Evolutionary conservation across 2,888 invertebrate genomes (phyloP).

Genomic region (Cinara cedri): DNA sequence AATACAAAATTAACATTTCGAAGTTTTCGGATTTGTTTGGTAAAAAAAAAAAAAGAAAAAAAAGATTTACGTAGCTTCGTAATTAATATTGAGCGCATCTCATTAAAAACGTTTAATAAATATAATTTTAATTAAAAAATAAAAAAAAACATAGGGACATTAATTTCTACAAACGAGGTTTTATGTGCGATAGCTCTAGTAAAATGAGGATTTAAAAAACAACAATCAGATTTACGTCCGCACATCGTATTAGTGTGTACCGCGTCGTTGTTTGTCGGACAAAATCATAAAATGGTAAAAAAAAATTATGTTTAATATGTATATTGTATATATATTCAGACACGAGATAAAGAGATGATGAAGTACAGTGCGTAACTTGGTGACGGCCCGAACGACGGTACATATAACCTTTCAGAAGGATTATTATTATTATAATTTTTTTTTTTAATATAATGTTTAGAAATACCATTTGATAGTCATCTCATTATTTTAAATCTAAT

Average conservation of each 20-base stretch:
- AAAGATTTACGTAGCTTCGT: neutral
- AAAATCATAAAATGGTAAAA: neutral
- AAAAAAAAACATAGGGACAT: neutral
- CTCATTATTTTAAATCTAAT: no score
- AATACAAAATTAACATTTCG: no score
- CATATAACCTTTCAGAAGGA: no score
- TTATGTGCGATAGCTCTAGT: neutral
- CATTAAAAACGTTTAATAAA: neutral
- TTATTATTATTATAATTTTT: neutral
- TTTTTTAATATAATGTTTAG: neutral
- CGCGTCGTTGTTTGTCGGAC: neutral
- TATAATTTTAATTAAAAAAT: slow-evolving; percentile 7
- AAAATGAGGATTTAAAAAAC: neutral
- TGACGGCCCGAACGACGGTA: no score
- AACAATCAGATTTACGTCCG: neutral
- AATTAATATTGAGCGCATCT: neutral
- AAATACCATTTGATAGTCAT: slow-evolving; percentile 1
- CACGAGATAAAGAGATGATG: no score
- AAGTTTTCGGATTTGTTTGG: neutral
- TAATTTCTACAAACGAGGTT: neutral
- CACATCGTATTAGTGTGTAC: neutral
- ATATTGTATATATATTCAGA: no score
- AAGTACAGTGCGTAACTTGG: no score
- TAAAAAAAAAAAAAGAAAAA: neutral
- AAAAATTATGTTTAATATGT: neutral